These are phyloP conservation scores for Lutjanus argentimaculatus DNA, from an alignment of 2,797 vertebrate genomes.

Conservation along the genomic window DNA sequence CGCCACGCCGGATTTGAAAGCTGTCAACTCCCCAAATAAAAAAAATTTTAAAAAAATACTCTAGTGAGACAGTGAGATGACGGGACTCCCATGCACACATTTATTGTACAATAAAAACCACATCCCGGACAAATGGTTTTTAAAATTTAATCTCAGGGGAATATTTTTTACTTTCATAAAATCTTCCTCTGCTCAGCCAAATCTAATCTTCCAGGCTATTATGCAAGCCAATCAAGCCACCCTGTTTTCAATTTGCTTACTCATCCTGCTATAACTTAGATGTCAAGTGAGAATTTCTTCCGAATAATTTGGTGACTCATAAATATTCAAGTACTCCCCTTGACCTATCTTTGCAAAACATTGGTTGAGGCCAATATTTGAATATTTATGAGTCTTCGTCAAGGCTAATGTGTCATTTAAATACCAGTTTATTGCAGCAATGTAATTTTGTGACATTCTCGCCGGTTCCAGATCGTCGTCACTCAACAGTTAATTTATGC, in stretches of 20 bases:
- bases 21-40: slow-evolving; percentile 10
- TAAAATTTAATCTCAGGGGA: slow-evolving; percentile 37
- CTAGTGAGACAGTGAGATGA: background rate
- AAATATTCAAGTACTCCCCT: slow-evolving; percentile 71
- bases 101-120: slow-evolving; percentile 50
- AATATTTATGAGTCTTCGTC: slow-evolving; percentile 67
- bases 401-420: slow-evolving; percentile 61
- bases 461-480: slow-evolving; percentile 27
- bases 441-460: slow-evolving; percentile 52
- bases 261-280: slow-evolving; percentile 50
- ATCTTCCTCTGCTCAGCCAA: slow-evolving; percentile 22
- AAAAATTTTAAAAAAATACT: too few relatives aligned
- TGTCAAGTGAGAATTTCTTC: slow-evolving; percentile 49
- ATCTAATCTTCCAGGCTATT: slow-evolving; percentile 59
- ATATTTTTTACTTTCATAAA: slow-evolving; percentile 36
- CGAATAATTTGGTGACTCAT: slow-evolving; percentile 62
- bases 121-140: slow-evolving; percentile 27
- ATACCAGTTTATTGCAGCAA: slow-evolving; percentile 31
- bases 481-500: slow-evolving; percentile 43
- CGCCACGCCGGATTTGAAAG: slow-evolving; percentile 8
- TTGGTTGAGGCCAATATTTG: slow-evolving; percentile 43
- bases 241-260: slow-evolving; percentile 41
- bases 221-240: slow-evolving; percentile 52
- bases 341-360: slow-evolving; percentile 73
- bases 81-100: slow-evolving; percentile 27